A percentile compares a stretch with the other conserved stretches of the same genome.
Evolutionary conservation across 2,797 vertebrate species (phyloP).

Genomic region (Cynopterus sphinx): DNA sequence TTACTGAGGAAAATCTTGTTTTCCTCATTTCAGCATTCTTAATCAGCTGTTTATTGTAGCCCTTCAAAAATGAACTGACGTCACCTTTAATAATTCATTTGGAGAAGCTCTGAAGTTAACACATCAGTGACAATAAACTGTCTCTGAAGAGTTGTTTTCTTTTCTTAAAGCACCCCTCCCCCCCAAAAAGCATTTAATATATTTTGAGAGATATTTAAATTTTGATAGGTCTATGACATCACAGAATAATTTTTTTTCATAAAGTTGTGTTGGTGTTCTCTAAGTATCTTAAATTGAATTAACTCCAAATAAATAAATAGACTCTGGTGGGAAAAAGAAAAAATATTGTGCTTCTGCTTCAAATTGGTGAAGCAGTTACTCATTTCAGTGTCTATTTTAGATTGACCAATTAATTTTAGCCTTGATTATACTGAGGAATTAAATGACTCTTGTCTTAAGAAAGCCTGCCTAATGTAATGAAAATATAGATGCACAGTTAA

Average conservation of each 20-base stretch:
- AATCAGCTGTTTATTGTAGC: neutral
- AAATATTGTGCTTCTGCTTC: neutral
- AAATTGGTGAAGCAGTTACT: neutral
- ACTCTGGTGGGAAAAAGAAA: neutral
- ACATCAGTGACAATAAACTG: neutral
- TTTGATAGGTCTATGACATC: neutral
- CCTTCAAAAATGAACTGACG: constrained; percentile 12
- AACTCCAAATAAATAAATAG: neutral
- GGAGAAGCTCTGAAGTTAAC: constrained; percentile 8
- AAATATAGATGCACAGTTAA: neutral
- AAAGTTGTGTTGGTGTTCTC: neutral
- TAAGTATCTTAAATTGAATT: neutral
- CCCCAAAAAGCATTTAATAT: neutral
- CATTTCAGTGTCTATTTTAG: neutral
- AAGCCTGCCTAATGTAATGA: neutral
- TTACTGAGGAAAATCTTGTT: constrained; percentile 25
- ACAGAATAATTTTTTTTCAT: neutral
- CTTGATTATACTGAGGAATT: neutral
- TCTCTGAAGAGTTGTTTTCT: neutral
- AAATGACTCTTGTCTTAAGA: neutral
- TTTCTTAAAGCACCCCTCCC: neutral
- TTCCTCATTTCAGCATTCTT: neutral
- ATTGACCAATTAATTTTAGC: neutral
- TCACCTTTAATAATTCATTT: constrained; percentile 16
- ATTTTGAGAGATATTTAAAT: neutral